Evolutionary conservation across 2,888 invertebrate genomes (phyloP).

Genomic region (Hybos culiciformis): DNA sequence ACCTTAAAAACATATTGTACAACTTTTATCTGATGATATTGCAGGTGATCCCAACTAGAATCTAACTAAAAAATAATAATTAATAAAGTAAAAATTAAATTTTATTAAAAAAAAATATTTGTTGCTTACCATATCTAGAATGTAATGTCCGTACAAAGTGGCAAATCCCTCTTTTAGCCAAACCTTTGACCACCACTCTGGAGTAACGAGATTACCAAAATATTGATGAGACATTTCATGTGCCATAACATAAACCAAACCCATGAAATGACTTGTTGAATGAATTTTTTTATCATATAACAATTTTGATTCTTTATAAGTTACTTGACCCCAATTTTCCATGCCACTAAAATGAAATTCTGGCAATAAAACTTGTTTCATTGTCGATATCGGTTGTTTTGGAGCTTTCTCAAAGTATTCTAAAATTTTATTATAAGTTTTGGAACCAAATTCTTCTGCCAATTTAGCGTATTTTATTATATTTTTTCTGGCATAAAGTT

Average conservation of each 20-base stretch:
- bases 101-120: not conserved
- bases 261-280: not conserved
- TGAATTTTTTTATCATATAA: conserved; percentile 18
- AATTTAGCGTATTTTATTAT: conserved; percentile 51
- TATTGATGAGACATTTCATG: conserved; percentile 52
- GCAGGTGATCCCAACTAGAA: conserved; percentile 49
- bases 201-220: conserved; percentile 57
- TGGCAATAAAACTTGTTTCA: conserved; percentile 51
- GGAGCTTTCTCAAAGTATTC: conserved; percentile 21
- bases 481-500: conserved; percentile 6
- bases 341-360: conserved; percentile 61
- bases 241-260: conserved; percentile 33
- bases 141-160: conserved; percentile 32
- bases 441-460: conserved; percentile 30
- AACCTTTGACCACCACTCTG: conserved; percentile 49
- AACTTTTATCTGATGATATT: conserved; percentile 56
- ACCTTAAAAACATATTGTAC: conserved; percentile 35
- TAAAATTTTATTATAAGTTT: conserved; percentile 30
- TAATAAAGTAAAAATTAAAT: not conserved
- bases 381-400: conserved; percentile 40
- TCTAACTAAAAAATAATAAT: conserved; percentile 33
- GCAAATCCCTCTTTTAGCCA: conserved; percentile 59
- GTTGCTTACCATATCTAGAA: conserved; percentile 7
- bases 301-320: conserved; percentile 32
- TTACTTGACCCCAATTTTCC: conserved; percentile 62